A percentile compares a stretch with the other conserved stretches of the same genome.
Evolutionary conservation across 2,888 invertebrate species (phyloP).

Genomic region (Pyralis farinalis): DNA sequence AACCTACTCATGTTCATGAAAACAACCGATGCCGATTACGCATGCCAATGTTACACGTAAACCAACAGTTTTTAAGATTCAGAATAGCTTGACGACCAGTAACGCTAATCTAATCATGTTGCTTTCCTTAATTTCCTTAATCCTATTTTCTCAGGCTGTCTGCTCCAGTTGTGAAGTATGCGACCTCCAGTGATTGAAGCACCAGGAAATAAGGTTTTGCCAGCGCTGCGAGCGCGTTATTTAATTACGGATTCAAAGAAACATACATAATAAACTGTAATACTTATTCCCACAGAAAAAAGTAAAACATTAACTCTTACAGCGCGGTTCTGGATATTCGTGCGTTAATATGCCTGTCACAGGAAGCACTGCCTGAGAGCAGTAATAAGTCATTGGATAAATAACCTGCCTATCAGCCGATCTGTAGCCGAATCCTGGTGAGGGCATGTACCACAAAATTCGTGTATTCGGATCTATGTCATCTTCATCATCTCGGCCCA

Average conservation of each 20-base stretch:
- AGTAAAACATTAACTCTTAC: too few species aligned
- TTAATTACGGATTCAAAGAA: constrained; percentile 31
- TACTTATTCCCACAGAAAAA: too few species aligned
- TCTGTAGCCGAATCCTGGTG: too few species aligned
- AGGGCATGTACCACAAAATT: too few species aligned
- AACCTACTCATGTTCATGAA: neutral
- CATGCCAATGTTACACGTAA: neutral
- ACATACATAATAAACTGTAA: too few species aligned
- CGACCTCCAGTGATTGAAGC: constrained; percentile 15
- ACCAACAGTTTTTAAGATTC: neutral
- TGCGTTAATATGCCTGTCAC: too few species aligned
- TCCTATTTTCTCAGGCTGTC: constrained; percentile 16
- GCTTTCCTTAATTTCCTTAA: constrained; percentile 20
- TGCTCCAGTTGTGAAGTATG: constrained; percentile 14
- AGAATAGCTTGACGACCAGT: neutral
- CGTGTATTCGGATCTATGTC: too few species aligned
- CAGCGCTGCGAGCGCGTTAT: constrained; percentile 24
- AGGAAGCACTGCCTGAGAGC: too few species aligned
- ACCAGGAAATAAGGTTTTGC: constrained; percentile 27
- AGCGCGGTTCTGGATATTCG: too few species aligned
- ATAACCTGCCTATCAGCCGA: too few species aligned
- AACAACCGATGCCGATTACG: neutral
- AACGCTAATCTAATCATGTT: constrained; percentile 7
- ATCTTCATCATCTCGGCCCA: too few species aligned
- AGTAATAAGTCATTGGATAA: too few species aligned